Evolutionary conservation across 2,797 vertebrate species (phyloP).

Genomic region (Acanthurus lineatus): DNA sequence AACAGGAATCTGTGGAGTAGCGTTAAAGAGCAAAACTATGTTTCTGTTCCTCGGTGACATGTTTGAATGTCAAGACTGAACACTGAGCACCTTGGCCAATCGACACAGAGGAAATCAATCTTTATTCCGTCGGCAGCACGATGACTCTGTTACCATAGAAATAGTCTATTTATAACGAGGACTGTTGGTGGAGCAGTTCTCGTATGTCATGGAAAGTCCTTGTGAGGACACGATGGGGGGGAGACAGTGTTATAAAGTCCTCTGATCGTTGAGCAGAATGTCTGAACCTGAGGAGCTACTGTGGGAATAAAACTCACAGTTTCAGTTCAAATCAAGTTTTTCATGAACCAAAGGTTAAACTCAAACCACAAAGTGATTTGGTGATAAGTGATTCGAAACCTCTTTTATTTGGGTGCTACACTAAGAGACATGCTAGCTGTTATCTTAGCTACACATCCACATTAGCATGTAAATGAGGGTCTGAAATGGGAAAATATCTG

Average conservation of each 20-base stretch:
- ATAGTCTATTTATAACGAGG: slow-evolving; percentile 74
- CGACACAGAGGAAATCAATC: slow-evolving; percentile 69
- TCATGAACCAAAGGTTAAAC: neutral
- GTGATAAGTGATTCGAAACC: no score
- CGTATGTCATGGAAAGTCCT: slow-evolving; percentile 71
- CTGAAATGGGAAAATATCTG: no score
- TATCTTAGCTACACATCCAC: no score
- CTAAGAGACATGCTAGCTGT: no score
- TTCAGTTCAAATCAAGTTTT: slow-evolving; percentile 4
- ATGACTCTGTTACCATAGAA: slow-evolving; percentile 63
- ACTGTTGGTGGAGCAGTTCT: slow-evolving; percentile 49
- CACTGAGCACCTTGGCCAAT: slow-evolving; percentile 29
- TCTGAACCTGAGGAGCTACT: neutral
- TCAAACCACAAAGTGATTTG: neutral
- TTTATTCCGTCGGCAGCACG: slow-evolving; percentile 39
- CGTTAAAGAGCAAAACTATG: slow-evolving; percentile 7
- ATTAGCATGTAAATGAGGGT: no score
- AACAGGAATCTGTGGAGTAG: neutral
- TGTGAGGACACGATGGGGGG: slow-evolving; percentile 51
- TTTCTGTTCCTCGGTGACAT: slow-evolving; percentile 17
- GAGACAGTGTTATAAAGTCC: slow-evolving; percentile 34
- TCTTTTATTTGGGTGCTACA: no score
- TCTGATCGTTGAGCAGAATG: neutral
- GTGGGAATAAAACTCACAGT: slow-evolving; percentile 6
- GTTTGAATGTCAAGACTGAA: slow-evolving; percentile 49